Percentiles rank a stretch among this genome's conserved stretches.
Conservation (phyloP, 2,113 vertebrate species). For the Mustela lutreola region DNA sequence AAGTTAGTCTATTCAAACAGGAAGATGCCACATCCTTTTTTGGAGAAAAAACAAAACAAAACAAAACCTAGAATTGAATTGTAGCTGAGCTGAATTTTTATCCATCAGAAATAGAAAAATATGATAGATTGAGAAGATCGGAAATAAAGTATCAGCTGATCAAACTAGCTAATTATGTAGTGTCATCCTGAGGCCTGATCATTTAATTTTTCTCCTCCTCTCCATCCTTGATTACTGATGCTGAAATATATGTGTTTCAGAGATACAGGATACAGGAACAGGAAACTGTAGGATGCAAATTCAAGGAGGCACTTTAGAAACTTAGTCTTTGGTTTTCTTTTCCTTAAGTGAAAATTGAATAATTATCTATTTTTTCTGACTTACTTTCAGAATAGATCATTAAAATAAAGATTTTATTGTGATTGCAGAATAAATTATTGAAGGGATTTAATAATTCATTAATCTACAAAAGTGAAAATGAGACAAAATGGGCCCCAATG, state of each 20-base stretch:
- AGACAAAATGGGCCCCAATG: not conserved
- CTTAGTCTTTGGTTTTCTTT: not conserved
- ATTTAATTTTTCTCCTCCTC: not conserved
- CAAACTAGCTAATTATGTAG: not conserved
- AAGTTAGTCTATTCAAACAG: not conserved
- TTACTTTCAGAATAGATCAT: not conserved
- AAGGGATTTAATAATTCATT: not conserved
- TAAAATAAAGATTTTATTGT: not conserved
- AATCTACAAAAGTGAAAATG: slow-evolving; percentile 28
- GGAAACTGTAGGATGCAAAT: not conserved
- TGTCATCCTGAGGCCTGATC: not conserved
- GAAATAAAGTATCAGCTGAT: not conserved
- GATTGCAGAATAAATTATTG: not conserved
- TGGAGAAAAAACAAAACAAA: not conserved
- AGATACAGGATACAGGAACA: not conserved
- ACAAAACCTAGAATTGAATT: not conserved
- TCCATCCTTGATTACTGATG: not conserved
- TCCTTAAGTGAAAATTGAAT: not conserved
- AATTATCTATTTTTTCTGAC: not conserved
- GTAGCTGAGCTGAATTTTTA: not conserved
- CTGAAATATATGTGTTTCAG: not conserved
- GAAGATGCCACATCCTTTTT: not conserved
- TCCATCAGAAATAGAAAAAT: not conserved
- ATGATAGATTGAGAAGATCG: not conserved
- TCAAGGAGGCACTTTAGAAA: not conserved